These are phyloP conservation scores for Xenopus laevis DNA, from an alignment of 2,113 vertebrate genomes.

Conservation along the genomic window DNA sequence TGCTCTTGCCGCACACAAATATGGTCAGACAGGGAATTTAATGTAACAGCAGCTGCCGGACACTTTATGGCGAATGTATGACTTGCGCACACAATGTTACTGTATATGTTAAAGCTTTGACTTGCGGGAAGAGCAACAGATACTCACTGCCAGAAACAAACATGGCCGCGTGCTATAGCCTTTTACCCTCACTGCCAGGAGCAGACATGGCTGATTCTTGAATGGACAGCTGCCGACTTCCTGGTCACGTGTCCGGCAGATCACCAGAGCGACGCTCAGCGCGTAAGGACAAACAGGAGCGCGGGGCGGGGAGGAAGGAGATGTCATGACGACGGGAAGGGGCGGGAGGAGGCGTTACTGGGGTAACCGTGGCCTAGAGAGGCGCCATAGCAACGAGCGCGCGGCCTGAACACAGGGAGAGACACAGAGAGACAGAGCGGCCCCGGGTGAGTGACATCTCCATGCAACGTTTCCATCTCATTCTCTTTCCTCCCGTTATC, in stretches of 20 bases:
- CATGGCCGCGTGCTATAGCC: too few relatives aligned
- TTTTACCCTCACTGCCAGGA: background rate
- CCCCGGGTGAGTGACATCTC: background rate
- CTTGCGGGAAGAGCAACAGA: too few relatives aligned
- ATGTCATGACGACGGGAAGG: background rate
- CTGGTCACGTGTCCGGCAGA: background rate
- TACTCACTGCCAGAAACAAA: too few relatives aligned
- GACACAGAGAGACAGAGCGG: background rate
- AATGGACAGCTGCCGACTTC: background rate
- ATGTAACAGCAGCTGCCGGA: too few relatives aligned
- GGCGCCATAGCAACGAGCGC: constrained; percentile 17
- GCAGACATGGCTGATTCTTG: background rate
- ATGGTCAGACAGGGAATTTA: too few relatives aligned
- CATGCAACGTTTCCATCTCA: background rate
- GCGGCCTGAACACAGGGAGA: background rate
- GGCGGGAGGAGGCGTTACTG: constrained; percentile 23
- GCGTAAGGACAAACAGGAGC: constrained; percentile 6
- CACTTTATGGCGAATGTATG: too few relatives aligned
- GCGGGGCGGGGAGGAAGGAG: constrained; percentile 6
- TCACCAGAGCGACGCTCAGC: background rate
- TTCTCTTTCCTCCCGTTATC: background rate
- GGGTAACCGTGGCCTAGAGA: constrained; percentile 30
- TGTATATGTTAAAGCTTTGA: too few relatives aligned
- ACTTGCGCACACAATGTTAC: too few relatives aligned
- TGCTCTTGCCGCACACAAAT: too few relatives aligned